phyloP scores from a whole-genome alignment of 2,888 invertebrate genomes.

The Limenitis camilla region DNA sequence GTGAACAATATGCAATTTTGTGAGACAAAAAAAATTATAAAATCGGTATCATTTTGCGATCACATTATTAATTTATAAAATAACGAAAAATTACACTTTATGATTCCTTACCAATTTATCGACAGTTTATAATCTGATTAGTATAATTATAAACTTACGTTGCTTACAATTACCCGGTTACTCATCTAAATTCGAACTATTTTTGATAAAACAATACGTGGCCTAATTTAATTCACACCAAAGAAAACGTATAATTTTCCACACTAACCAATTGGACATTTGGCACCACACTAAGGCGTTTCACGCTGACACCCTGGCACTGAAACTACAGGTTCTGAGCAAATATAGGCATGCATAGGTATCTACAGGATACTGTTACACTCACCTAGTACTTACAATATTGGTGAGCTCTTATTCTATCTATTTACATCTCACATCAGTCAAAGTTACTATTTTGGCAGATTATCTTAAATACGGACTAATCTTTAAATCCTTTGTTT shows the following conservation, averaged over 20 bases:
- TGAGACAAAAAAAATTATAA: too few species aligned
- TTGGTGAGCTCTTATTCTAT: conserved; percentile 65
- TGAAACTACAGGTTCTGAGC: conserved; percentile 66
- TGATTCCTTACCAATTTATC: too few species aligned
- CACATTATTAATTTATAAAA: too few species aligned
- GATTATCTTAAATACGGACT: conserved; percentile 35
- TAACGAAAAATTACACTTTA: too few species aligned
- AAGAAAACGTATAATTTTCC: conserved; percentile 34
- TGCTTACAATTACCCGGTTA: too few species aligned
- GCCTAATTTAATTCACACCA: conserved; percentile 30
- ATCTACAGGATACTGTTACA: conserved; percentile 63
- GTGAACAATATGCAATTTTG: too few species aligned
- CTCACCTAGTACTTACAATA: conserved; percentile 55
- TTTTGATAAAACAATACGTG: too few species aligned
- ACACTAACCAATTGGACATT: conserved; percentile 46
- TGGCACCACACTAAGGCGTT: conserved; percentile 71
- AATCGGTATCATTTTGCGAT: too few species aligned
- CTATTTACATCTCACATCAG: conserved; percentile 73
- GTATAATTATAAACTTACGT: too few species aligned
- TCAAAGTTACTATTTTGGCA: conserved; percentile 70
- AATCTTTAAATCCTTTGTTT: conserved; percentile 13
- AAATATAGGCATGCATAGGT: conserved; percentile 70
- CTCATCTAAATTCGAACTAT: too few species aligned
- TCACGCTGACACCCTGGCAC: conserved; percentile 55
- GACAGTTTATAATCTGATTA: too few species aligned